Evolutionary conservation across 2,797 vertebrate genomes (phyloP).

Genomic region (Eleutherodactylus coqui): DNA sequence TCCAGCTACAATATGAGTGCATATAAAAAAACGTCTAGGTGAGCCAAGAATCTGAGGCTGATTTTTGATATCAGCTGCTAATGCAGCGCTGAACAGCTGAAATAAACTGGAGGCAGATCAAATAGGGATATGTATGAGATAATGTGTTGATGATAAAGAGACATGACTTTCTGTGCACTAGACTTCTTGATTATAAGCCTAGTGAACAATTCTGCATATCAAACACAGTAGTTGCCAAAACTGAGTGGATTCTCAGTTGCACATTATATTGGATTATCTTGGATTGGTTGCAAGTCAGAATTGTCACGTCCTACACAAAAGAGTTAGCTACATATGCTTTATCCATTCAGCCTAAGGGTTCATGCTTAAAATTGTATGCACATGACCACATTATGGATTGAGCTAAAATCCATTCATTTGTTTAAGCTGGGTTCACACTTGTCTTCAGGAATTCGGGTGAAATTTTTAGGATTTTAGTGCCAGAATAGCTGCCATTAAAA

Average conservation of each 20-base stretch:
- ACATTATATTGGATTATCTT: background rate
- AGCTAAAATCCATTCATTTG: too few species aligned
- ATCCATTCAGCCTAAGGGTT: background rate
- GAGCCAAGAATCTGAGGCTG: slow-evolving; percentile 8
- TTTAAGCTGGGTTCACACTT: too few species aligned
- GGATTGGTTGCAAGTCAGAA: background rate
- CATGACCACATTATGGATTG: background rate
- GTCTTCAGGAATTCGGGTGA: too few species aligned
- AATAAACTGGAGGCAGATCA: slow-evolving; percentile 21
- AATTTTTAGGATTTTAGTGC: too few species aligned
- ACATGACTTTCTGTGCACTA: background rate
- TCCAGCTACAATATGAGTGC: background rate
- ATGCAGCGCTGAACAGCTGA: slow-evolving; percentile 3
- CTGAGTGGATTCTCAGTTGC: background rate
- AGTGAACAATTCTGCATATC: background rate
- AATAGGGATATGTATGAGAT: background rate
- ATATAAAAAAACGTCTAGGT: background rate
- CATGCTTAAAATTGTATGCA: background rate
- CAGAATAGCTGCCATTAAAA: too few species aligned
- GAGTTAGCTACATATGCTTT: background rate
- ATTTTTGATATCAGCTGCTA: slow-evolving; percentile 23
- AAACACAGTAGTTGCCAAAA: background rate
- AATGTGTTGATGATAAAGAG: background rate
- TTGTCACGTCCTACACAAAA: background rate
- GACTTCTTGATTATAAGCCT: background rate